A percentile compares a stretch with the other conserved stretches of the same genome.
Conservation (phyloP, 2,797 vertebrate species). For the Pyrrhura leucotis region DNA sequence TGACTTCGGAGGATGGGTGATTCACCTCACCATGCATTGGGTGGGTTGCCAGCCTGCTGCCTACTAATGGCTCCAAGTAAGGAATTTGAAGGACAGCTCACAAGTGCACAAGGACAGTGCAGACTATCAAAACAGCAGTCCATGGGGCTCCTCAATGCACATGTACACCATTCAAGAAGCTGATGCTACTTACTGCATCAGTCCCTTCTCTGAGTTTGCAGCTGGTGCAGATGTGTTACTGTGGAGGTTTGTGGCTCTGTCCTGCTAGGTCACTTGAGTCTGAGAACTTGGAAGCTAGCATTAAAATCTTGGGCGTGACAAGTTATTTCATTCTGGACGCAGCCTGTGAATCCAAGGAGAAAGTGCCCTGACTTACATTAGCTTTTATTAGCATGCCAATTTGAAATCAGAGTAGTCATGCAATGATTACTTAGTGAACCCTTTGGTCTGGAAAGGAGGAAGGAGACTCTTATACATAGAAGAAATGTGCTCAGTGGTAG, state of each 20-base stretch:
- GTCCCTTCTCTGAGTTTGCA: not conserved
- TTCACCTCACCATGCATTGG: not conserved
- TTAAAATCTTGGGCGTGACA: not conserved
- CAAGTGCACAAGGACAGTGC: not conserved
- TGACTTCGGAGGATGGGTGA: not conserved
- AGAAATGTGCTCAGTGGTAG: not conserved
- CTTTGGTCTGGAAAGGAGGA: slow-evolving; percentile 12
- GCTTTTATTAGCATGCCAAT: not conserved
- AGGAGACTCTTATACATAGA: not conserved
- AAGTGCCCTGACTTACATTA: not conserved
- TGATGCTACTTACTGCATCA: fast-evolving
- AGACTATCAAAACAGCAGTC: not conserved
- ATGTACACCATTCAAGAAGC: not conserved
- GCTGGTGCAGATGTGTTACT: not conserved
- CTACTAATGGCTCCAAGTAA: not conserved
- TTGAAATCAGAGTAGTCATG: not conserved
- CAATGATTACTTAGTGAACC: not conserved
- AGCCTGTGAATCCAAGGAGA: not conserved
- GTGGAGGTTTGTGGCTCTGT: not conserved
- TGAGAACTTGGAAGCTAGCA: not conserved
- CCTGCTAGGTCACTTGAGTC: not conserved
- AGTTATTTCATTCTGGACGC: not conserved
- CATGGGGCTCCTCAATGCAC: not conserved
- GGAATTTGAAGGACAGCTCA: not conserved
- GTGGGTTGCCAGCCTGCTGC: not conserved